Evolutionary conservation across 2,888 invertebrate genomes (phyloP).

Genomic region (Copidosoma aretas): DNA sequence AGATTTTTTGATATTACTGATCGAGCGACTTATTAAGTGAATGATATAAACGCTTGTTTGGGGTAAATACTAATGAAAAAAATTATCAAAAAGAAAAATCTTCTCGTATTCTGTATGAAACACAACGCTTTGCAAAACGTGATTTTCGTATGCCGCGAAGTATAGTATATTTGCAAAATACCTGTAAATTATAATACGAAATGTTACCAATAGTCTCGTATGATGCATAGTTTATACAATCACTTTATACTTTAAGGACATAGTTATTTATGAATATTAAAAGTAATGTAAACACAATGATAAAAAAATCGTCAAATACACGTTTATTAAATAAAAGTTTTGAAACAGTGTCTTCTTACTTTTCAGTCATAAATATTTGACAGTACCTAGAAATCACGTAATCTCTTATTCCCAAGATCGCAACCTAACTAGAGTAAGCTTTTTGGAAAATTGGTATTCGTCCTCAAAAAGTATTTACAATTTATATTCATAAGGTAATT

Average conservation of each 20-base stretch:
- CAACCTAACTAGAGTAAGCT: too few relatives aligned
- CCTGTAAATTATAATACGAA: not conserved
- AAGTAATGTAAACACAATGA: slow-evolving; percentile 20
- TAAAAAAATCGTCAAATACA: slow-evolving; percentile 19
- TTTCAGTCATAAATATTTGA: not conserved
- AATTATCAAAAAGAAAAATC: slow-evolving; percentile 4
- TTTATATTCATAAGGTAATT: too few relatives aligned
- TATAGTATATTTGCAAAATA: not conserved
- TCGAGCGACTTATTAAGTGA: slow-evolving; percentile 24
- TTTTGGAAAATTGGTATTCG: too few relatives aligned
- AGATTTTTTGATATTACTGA: slow-evolving; percentile 36
- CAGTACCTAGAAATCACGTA: not conserved
- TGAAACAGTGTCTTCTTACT: slow-evolving; percentile 2
- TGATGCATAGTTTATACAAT: slow-evolving; percentile 24
- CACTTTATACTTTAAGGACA: slow-evolving; percentile 24
- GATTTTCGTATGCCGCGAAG: slow-evolving; percentile 11
- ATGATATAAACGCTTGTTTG: slow-evolving; percentile 4
- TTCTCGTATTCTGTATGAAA: slow-evolving; percentile 5
- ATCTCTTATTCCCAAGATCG: too few relatives aligned
- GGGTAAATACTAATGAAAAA: not conserved
- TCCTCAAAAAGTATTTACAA: too few relatives aligned
- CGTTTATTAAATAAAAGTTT: slow-evolving; percentile 23
- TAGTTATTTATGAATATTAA: slow-evolving; percentile 14
- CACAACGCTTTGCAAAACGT: slow-evolving; percentile 8
- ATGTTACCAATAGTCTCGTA: slow-evolving; percentile 1